Evolutionary conservation across 2,113 vertebrate genomes (phyloP).

Genomic region (Danionella cerebrum): DNA sequence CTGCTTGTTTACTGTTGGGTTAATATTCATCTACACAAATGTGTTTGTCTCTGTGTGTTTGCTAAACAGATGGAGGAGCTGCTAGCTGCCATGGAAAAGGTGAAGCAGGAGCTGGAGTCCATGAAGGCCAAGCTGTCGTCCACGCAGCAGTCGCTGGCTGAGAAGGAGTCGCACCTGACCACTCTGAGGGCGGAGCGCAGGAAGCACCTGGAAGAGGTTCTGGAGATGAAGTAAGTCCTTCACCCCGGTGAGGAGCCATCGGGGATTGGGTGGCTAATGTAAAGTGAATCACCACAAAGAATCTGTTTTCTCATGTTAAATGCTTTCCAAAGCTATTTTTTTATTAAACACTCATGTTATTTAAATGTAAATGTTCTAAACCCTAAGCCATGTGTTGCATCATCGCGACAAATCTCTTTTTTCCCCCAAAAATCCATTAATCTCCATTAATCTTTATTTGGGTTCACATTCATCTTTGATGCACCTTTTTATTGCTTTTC

Average conservation of each 20-base stretch:
- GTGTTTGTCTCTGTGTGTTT: neutral
- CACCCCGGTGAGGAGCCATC: neutral
- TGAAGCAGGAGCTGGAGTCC: slow-evolving; percentile 92
- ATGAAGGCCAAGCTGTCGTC: slow-evolving; percentile 95
- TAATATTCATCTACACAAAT: neutral
- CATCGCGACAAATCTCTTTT: too few species aligned
- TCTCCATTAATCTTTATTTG: too few species aligned
- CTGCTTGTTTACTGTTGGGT: slow-evolving; percentile 2
- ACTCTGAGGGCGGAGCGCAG: slow-evolving; percentile 86
- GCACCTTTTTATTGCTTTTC: too few species aligned
- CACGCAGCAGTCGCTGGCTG: slow-evolving; percentile 90
- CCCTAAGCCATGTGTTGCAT: too few species aligned
- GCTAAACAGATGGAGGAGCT: slow-evolving; percentile 78
- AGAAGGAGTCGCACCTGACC: slow-evolving; percentile 94
- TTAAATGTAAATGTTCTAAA: too few species aligned
- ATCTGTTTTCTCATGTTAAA: too few species aligned
- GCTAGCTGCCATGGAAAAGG: slow-evolving; percentile 92
- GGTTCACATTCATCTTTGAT: too few species aligned
- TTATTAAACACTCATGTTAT: too few species aligned
- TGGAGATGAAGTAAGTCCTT: slow-evolving; percentile 93
- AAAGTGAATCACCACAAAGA: too few species aligned
- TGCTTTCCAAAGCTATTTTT: too few species aligned
- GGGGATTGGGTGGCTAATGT: too few species aligned
- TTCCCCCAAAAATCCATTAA: too few species aligned
- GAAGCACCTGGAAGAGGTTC: slow-evolving; percentile 94